Evolutionary conservation across 2,113 vertebrate genomes (phyloP).

Genomic region (Megaceryle torquata): DNA sequence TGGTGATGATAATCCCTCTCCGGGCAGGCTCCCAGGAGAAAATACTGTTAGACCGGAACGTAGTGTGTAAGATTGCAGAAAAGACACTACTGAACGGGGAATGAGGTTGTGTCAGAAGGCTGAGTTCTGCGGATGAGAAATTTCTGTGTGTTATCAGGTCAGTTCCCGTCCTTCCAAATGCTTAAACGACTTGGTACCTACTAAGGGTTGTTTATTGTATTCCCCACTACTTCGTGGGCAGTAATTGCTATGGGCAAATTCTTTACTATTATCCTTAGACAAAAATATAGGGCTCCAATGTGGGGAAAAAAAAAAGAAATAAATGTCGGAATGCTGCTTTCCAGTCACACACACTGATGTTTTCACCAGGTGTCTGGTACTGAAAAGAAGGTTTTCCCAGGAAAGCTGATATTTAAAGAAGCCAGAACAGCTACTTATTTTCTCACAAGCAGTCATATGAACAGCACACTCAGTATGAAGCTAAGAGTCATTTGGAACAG

Average conservation of each 20-base stretch:
- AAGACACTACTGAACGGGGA: neutral
- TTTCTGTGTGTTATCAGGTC: accelerated
- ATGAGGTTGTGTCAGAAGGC: neutral
- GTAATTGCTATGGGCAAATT: neutral
- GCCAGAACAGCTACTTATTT: accelerated
- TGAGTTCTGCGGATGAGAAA: neutral
- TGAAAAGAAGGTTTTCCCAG: neutral
- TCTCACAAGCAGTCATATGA: neutral
- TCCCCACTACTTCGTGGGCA: accelerated
- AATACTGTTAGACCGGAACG: neutral
- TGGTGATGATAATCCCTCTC: neutral
- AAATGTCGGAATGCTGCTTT: neutral
- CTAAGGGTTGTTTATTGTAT: neutral
- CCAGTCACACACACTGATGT: neutral
- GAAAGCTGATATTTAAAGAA: neutral
- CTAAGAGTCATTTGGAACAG: neutral
- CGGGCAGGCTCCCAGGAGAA: neutral
- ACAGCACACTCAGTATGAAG: neutral
- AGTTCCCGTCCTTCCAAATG: neutral
- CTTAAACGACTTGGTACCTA: accelerated
- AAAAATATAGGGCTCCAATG: neutral
- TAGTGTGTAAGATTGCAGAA: neutral
- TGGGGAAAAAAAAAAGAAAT: neutral
- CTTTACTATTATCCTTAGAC: neutral
- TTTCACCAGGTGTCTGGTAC: neutral